A percentile compares a stretch with the other conserved stretches of the same genome.
These are phyloP conservation scores for Sorex fumeus DNA, from an alignment of 2,113 vertebrate species.

Conservation along the genomic window DNA sequence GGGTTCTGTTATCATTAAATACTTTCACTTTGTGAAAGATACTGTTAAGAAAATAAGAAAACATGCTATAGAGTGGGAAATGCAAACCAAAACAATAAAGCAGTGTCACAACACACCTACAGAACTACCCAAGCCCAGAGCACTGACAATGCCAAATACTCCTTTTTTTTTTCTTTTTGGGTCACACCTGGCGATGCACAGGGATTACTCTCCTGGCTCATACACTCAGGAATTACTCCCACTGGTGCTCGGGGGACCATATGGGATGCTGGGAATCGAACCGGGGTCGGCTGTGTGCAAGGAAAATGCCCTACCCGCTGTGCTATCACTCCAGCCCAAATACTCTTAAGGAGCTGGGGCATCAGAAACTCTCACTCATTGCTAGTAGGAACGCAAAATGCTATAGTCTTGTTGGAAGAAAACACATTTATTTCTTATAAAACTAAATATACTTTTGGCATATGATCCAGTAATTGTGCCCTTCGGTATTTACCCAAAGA, in stretches of 20 bases:
- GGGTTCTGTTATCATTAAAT: not conserved
- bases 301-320: too few species aligned
- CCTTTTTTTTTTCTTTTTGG: too few species aligned
- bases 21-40: not conserved
- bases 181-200: too few species aligned
- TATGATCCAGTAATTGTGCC: not conserved
- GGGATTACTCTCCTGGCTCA: too few species aligned
- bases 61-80: not conserved
- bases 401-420: not conserved
- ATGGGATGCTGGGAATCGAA: too few species aligned
- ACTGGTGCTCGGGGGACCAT: too few species aligned
- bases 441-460: not conserved
- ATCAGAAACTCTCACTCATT: not conserved
- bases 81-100: not conserved
- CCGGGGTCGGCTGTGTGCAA: too few species aligned
- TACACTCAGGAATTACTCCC: too few species aligned
- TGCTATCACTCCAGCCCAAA: too few species aligned
- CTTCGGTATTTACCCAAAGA: not conserved
- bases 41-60: not conserved
- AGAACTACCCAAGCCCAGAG: not conserved
- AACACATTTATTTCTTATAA: not conserved
- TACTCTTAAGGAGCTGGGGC: not conserved
- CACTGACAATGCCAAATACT: not conserved
- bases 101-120: not conserved
- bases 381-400: not conserved